Evolutionary conservation across 2,113 vertebrate genomes (phyloP), one percentile per base, ranked within the genome.

Genomic region (Macquaria ambigua): DNA sequence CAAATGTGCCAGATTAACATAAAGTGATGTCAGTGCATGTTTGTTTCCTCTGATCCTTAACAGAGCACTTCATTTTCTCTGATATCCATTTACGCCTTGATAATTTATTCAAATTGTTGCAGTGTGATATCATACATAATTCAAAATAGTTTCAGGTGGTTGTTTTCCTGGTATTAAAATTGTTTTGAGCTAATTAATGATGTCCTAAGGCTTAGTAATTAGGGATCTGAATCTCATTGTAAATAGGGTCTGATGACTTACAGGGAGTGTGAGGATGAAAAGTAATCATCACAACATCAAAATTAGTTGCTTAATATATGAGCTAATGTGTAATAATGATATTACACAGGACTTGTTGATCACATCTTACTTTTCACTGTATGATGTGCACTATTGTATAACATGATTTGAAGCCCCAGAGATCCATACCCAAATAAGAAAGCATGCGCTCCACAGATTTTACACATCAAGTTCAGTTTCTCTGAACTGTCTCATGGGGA

Each of bases 111-210:
- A 76, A 85, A 87, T 83, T 61, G 77, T 72, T 85, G 76, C 84
- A 83, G 61, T 16, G 78, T 31, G 67, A 90, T 69, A 15, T 90
- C 83, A 92, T 92, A 89, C 89, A 93, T 92, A 80, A 93, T 93
- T 92, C 82, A 91, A 77, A 85, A 70, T 75, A 48, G 74, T 85
- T 89, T 88, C 86, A 90, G 87, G 89, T 90, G 91, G 78, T 90
- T 92, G 85, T 93, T 88, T 91, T 91, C 67, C 63, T 28, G 28
- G 21, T 69, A 87, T 84, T 61, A 82, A 86, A 93, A 83, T 62
- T 74, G 78, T 90, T 94, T 89, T 89, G 73, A 87, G 66, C 78
- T 83, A 87, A 90, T 90, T 90, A 91, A 84, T 86, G 39, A 78
- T 83, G 82, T 90, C 88, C 86, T 82, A 25, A 78, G 83, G 88